Evolutionary conservation across 2,888 invertebrate genomes (phyloP), one percentile per base, ranked within the genome.

Genomic region (Lobophora halterata): DNA sequence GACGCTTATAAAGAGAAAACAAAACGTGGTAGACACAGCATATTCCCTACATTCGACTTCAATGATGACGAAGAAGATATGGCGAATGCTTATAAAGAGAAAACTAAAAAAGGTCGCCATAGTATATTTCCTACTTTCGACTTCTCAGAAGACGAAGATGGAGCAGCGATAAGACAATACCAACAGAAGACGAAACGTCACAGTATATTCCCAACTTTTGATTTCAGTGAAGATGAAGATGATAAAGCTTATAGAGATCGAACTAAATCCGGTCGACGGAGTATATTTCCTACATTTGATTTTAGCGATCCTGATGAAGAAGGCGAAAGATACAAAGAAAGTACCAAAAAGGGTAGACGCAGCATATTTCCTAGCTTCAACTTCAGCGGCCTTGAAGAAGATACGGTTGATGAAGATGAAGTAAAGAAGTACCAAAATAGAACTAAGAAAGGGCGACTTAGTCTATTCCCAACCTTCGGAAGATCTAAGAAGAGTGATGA

Each of bases 281-380:
- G 83, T 35, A 82, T 83, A 46, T 83, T 85, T 42, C 85, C 85
- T 7, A 71, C 75, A 16, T 83, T 85, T 44, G 85, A 85, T 52
- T 81, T 83, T 31, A 80, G 78, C 39, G 82, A 83, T 29, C 65
- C 67, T 4, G 80, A 83, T 18, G 79, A 82, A 17, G 70, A 76
- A 23, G 65, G 74, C 3, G 72, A 65, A 40, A 68, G 67, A 10
- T 85, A 86, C 33, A 83, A 72, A 61, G 83, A 85, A 61, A 73
- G 56, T 37, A 83, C 85, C 3, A 77, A 62, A 46, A 67, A 69
- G 3, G 83, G 83, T 2, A 65, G 85, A 40, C 72, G 79, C 33
- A 86, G 85, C 32, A 83, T 86, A 49, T 86, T 86, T 32, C 85
- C 85, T 1, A 71, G 71, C 5, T 85, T 86, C 30, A 74, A 86